A percentile compares a stretch with the other conserved stretches of the same genome.
These are phyloP conservation scores for Tenodera sinensis DNA, from an alignment of 2,888 invertebrate genomes.

Conservation along the genomic window DNA sequence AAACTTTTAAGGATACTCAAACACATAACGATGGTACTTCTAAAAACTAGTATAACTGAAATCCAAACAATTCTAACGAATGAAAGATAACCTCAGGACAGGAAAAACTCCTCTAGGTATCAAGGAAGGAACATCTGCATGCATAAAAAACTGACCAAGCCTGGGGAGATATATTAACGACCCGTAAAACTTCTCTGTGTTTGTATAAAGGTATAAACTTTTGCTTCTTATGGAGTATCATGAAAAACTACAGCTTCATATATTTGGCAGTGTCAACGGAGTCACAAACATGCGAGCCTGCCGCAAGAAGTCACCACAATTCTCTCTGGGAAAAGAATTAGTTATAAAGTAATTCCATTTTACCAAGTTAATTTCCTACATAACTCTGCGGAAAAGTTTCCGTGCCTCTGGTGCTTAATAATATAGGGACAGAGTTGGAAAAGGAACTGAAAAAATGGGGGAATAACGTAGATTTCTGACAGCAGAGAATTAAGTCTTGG, in stretches of 20 bases:
- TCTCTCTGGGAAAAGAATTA: background rate
- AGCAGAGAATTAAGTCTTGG: background rate
- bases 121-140: background rate
- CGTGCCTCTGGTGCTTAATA: background rate
- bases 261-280: background rate
- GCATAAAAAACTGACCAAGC: background rate
- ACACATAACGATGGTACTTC: too few species aligned
- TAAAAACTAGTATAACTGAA: too few species aligned
- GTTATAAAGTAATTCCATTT: slow-evolving; percentile 13
- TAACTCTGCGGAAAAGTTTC: background rate
- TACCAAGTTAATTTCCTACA: slow-evolving; percentile 15
- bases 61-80: too few species aligned
- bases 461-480: background rate
- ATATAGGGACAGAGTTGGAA: background rate
- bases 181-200: background rate
- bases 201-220: background rate
- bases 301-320: background rate
- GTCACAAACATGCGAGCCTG: background rate
- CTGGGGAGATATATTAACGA: background rate
- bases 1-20: too few species aligned
- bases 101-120: too few species aligned
- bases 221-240: background rate
- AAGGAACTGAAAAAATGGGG: background rate
- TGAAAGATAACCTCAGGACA: too few species aligned
- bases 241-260: background rate